Percentiles rank a stretch among this genome's conserved stretches.
phyloP scores from a whole-genome alignment of 2,113 vertebrate genomes.

The Misgurnus mizolepis region DNA sequence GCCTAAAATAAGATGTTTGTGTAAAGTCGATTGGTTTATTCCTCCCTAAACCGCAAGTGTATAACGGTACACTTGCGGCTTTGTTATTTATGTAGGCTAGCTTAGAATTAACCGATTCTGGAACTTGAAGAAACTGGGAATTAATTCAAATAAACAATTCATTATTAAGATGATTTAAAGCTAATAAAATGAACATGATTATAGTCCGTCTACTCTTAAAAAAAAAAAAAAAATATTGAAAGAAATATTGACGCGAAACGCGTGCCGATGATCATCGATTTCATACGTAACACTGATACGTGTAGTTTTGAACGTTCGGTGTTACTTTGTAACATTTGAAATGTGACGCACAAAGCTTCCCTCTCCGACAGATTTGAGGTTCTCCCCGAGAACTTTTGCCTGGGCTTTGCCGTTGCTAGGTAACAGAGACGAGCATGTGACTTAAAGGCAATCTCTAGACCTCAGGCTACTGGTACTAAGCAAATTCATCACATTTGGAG shows the following conservation, averaged over 20 bases:
- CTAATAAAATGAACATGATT: not conserved
- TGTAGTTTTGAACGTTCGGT: not conserved
- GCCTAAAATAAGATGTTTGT: not conserved
- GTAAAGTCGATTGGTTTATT: not conserved
- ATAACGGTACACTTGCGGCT: constrained; percentile 14
- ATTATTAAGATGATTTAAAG: not conserved
- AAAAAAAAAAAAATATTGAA: not conserved
- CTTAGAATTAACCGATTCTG: not conserved
- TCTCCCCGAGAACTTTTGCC: constrained; percentile 83
- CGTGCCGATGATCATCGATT: not conserved
- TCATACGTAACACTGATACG: not conserved
- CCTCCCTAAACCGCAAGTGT: not conserved
- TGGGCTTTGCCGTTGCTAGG: constrained; percentile 97
- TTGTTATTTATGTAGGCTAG: not conserved
- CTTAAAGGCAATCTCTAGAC: constrained; percentile 80
- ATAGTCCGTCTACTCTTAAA: no score
- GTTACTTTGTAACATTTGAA: constrained; percentile 25
- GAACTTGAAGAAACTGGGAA: not conserved
- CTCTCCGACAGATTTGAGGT: constrained; percentile 81
- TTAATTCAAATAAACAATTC: not conserved
- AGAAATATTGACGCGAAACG: not conserved
- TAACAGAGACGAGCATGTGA: constrained; percentile 89
- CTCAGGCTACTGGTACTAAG: constrained; percentile 77
- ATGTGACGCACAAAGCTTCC: constrained; percentile 77
- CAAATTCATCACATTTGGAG: constrained; percentile 68